A percentile compares a stretch with the other conserved stretches of the same genome.
These are phyloP conservation scores for Dendrocincla tyrannina DNA, from an alignment of 2,797 vertebrate species.

Conservation along the genomic window DNA sequence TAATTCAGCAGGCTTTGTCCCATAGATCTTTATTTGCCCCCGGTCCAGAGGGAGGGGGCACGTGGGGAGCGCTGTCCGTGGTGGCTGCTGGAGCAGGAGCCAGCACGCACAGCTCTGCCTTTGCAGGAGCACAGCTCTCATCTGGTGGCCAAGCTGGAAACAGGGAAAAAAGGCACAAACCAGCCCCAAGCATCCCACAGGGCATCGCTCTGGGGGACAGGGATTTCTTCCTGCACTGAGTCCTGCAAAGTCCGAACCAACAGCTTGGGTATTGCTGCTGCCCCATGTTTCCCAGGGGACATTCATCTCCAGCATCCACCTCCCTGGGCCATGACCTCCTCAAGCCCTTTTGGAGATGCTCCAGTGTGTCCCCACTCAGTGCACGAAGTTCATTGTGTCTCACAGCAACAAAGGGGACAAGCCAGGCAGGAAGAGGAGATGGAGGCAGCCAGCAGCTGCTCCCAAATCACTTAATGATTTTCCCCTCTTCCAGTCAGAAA, in stretches of 20 bases:
- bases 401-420: not conserved
- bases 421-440: not conserved
- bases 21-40: constrained; percentile 62
- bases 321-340: accelerated
- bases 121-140: not conserved
- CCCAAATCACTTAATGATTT: not conserved
- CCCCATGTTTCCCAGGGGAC: accelerated
- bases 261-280: accelerated
- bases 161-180: not conserved
- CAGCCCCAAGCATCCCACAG: not conserved
- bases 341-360: not conserved
- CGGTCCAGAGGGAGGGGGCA: not conserved
- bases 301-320: accelerated
- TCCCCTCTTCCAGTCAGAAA: not conserved
- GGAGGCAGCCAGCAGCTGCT: not conserved
- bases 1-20: constrained; percentile 33
- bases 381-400: accelerated
- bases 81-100: not conserved
- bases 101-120: not conserved
- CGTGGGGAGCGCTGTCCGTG: not conserved
- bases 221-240: not conserved
- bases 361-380: not conserved
- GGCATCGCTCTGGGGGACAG: not conserved
- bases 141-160: not conserved
- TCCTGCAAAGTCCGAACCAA: not conserved